A percentile compares a stretch with the other conserved stretches of the same genome.
phyloP scores from a whole-genome alignment of 2,888 invertebrate species.

The Apotomis capreana region DNA sequence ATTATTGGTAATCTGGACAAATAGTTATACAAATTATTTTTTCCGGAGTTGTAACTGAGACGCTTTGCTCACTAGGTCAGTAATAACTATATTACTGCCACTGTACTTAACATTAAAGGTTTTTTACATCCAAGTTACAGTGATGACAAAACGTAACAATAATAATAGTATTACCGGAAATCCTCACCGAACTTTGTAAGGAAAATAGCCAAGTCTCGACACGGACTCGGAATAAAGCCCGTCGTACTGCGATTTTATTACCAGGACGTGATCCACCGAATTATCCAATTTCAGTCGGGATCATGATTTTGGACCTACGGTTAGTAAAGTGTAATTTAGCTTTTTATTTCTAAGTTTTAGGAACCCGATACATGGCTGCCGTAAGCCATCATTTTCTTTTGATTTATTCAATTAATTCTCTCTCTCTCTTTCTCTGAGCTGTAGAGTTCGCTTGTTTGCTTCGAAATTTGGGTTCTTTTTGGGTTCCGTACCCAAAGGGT shows the following conservation, averaged over 20 bases:
- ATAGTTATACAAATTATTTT: too few species aligned
- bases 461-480: too few species aligned
- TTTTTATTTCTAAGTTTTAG: not conserved
- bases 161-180: not conserved
- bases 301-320: slow-evolving; percentile 9
- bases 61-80: too few species aligned
- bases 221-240: slow-evolving; percentile 30
- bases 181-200: slow-evolving; percentile 15
- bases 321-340: slow-evolving; percentile 5
- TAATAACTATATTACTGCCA: too few species aligned
- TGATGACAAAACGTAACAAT: not conserved
- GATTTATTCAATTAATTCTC: too few species aligned
- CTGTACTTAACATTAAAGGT: too few species aligned
- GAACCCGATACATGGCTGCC: not conserved
- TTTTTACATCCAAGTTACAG: not conserved
- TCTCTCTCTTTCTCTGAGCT: too few species aligned
- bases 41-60: too few species aligned
- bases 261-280: slow-evolving; percentile 27
- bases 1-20: too few species aligned
- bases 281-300: slow-evolving; percentile 18
- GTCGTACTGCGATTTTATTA: slow-evolving; percentile 36
- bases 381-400: too few species aligned
- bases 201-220: slow-evolving; percentile 28
- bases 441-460: too few species aligned
- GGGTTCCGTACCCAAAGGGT: too few species aligned